Evolutionary conservation across 2,888 invertebrate genomes (phyloP).

Genomic region (Ceramica pisi): DNA sequence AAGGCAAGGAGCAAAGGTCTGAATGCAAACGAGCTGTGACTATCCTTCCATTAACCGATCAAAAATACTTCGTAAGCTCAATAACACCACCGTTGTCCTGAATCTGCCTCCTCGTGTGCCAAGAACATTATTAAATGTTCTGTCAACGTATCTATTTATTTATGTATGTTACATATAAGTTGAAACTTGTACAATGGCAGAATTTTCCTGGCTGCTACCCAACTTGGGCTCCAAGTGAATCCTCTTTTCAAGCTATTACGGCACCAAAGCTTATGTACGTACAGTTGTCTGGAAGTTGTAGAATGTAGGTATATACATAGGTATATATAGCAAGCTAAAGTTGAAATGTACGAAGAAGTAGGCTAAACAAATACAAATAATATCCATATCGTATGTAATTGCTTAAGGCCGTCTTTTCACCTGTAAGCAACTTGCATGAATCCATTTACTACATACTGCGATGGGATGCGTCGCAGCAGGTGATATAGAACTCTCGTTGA

Average conservation of each 20-base stretch:
- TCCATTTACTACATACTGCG: not conserved
- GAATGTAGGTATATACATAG: not conserved
- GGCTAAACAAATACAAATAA: not conserved
- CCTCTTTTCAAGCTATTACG: conserved; percentile 49
- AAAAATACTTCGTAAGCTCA: not conserved
- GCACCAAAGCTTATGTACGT: conserved; percentile 34
- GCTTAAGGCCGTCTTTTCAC: no score
- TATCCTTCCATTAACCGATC: not conserved
- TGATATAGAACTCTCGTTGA: not conserved
- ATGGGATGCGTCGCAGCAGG: not conserved
- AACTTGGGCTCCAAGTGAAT: conserved; percentile 55
- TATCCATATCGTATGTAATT: no score
- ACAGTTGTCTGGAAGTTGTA: conserved; percentile 19
- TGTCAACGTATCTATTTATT: conserved; percentile 42
- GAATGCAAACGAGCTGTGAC: no score
- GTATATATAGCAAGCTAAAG: not conserved
- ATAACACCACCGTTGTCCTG: conserved; percentile 2
- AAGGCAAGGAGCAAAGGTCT: no score
- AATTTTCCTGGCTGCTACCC: conserved; percentile 57
- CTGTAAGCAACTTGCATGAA: no score
- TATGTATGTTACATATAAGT: conserved; percentile 24
- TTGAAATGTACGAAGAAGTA: not conserved
- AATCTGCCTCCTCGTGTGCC: conserved; percentile 11
- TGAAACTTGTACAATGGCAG: conserved; percentile 44
- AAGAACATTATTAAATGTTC: conserved; percentile 36